A percentile compares a stretch with the other conserved stretches of the same genome.
These are phyloP conservation scores for Pholis gunnellus DNA, from an alignment of 2,113 vertebrate species.

Conservation along the genomic window DNA sequence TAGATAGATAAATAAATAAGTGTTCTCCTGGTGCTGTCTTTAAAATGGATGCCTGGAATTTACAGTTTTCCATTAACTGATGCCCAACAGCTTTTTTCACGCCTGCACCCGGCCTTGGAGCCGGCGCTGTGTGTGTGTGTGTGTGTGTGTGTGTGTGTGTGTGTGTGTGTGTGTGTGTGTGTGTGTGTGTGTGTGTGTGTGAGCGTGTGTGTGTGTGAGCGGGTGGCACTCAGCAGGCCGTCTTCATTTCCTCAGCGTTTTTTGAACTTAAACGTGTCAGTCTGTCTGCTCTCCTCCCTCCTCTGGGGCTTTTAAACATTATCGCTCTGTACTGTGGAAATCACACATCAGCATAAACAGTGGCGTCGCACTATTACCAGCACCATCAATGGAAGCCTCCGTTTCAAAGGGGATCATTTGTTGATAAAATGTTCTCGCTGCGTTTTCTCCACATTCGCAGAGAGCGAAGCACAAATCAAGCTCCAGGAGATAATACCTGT, in stretches of 20 bases:
- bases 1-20: slow-evolving; percentile 85
- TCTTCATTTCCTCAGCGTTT: slow-evolving; percentile 69
- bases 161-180: slow-evolving; percentile 45
- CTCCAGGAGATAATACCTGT: slow-evolving; percentile 60
- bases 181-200: slow-evolving; percentile 31
- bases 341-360: slow-evolving; percentile 73
- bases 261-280: slow-evolving; percentile 68
- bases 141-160: slow-evolving; percentile 34
- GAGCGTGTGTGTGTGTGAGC: slow-evolving; percentile 49
- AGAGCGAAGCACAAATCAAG: slow-evolving; percentile 57
- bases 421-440: slow-evolving; percentile 55
- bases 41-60: slow-evolving; percentile 83
- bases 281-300: slow-evolving; percentile 47
- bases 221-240: slow-evolving; percentile 60
- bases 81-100: slow-evolving; percentile 78
- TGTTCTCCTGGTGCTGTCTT: slow-evolving; percentile 80
- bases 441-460: slow-evolving; percentile 47
- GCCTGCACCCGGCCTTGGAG: slow-evolving; percentile 66
- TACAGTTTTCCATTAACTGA: slow-evolving; percentile 86
- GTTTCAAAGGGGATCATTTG: slow-evolving; percentile 69
- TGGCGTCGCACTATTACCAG: slow-evolving; percentile 56
- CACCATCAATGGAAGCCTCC: slow-evolving; percentile 60
- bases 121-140: slow-evolving; percentile 5
- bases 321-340: slow-evolving; percentile 57
- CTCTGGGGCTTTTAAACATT: slow-evolving; percentile 51